Percentiles rank a stretch among this genome's conserved stretches.
Conservation (phyloP, 2,113 vertebrate species). For the Caranx ignobilis region DNA sequence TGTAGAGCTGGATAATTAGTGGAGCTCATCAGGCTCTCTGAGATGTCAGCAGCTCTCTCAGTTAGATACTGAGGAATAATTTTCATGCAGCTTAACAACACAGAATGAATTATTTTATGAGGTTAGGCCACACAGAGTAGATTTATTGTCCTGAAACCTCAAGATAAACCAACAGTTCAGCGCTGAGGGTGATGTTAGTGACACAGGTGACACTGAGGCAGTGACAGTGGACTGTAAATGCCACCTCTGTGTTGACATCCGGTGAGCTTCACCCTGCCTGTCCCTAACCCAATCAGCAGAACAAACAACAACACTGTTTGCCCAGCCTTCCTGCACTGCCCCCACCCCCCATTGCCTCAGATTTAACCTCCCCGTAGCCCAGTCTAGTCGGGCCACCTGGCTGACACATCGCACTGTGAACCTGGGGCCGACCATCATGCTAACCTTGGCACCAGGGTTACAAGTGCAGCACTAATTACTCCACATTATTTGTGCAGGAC, state of each 20-base stretch:
- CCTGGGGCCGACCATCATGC: conserved; percentile 45
- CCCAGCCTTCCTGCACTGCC: conserved; percentile 35
- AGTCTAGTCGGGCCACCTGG: conserved; percentile 74
- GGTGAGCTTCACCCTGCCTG: conserved; percentile 56
- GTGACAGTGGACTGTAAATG: conserved; percentile 81
- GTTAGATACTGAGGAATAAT: no score
- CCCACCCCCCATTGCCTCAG: neutral
- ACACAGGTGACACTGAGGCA: conserved; percentile 68
- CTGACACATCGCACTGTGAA: conserved; percentile 63
- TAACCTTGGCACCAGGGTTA: conserved; percentile 84
- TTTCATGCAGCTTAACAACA: no score
- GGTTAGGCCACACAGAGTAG: neutral
- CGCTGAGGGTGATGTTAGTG: conserved; percentile 45
- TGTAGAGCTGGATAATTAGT: conserved; percentile 54
- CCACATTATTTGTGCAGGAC: conserved; percentile 75
- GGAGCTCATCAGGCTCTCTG: conserved; percentile 9
- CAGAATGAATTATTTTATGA: neutral
- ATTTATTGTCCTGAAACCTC: conserved; percentile 4
- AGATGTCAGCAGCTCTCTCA: conserved; percentile 6
- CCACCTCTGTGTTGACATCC: conserved; percentile 75
- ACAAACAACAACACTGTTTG: conserved; percentile 82
- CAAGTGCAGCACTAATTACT: conserved; percentile 81
- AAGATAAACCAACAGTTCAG: conserved; percentile 12
- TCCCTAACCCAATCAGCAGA: conserved; percentile 77
- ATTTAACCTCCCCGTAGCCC: conserved; percentile 19